A percentile compares a stretch with the other conserved stretches of the same genome.
These are phyloP conservation scores for Pygoscelis antarcticus DNA, from an alignment of 2,113 vertebrate genomes.

Conservation along the genomic window DNA sequence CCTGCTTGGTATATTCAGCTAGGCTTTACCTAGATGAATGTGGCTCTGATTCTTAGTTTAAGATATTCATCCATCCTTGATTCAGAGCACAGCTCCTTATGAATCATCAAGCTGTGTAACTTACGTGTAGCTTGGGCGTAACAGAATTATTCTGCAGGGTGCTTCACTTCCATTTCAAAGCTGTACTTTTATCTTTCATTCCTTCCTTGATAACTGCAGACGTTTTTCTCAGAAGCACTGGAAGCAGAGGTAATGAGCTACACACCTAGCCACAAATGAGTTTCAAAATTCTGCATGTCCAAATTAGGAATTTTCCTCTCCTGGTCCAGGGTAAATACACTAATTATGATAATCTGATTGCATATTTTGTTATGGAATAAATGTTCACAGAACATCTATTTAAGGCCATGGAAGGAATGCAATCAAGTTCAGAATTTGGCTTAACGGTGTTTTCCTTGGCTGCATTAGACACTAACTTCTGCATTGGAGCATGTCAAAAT, in stretches of 20 bases:
- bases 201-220: neutral
- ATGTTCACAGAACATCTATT: neutral
- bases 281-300: neutral
- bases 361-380: conserved; percentile 27
- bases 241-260: neutral
- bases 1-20: neutral
- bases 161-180: neutral
- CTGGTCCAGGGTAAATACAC: neutral
- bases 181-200: neutral
- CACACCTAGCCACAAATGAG: neutral
- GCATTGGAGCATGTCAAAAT: conserved; percentile 8
- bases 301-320: neutral
- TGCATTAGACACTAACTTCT: neutral
- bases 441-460: conserved; percentile 9
- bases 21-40: neutral
- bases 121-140: neutral
- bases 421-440: conserved; percentile 2
- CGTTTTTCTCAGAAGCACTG: neutral
- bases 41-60: neutral
- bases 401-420: conserved; percentile 26
- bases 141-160: neutral
- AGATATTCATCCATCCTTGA: neutral
- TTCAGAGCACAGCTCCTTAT: neutral
- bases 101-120: neutral
- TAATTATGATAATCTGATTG: conserved; percentile 7